phyloP scores from a whole-genome alignment of 2,797 vertebrate genomes.

The Leuciscus waleckii region DNA sequence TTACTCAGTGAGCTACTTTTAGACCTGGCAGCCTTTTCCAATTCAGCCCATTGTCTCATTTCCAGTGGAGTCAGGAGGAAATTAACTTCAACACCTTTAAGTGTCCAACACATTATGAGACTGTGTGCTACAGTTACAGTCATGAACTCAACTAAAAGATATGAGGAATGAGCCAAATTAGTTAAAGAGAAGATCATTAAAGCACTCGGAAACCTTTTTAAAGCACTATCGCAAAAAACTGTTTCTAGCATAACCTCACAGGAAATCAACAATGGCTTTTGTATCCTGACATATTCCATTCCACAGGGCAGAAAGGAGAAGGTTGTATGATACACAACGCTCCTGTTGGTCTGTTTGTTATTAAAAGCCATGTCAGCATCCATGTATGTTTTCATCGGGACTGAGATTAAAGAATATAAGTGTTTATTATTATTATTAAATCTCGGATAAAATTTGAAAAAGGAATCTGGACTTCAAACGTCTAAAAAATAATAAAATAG shows the following conservation, averaged over 20 bases:
- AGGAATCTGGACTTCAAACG: neutral
- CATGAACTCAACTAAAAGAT: neutral
- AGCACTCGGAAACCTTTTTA: neutral
- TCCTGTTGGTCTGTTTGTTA: neutral
- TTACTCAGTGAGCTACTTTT: conserved; percentile 2
- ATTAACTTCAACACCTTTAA: conserved; percentile 17
- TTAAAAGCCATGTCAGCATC: neutral
- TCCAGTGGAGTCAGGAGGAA: neutral
- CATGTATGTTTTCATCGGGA: neutral
- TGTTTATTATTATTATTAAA: neutral
- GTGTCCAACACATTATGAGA: conserved; percentile 12
- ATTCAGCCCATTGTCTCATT: neutral
- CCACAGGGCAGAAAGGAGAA: neutral
- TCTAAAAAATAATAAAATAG: neutral
- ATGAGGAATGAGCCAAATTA: conserved; percentile 9
- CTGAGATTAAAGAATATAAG: neutral
- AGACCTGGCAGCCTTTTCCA: neutral
- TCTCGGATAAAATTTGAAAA: neutral
- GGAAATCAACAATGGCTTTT: neutral
- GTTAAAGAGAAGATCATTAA: conserved; percentile 7
- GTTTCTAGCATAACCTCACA: neutral
- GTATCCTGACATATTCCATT: neutral
- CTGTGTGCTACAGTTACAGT: neutral
- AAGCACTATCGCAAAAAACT: neutral
- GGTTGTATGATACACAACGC: neutral